phyloP scores from a whole-genome alignment of 2,113 vertebrate genomes.

The Pangasianodon hypophthalmus region DNA sequence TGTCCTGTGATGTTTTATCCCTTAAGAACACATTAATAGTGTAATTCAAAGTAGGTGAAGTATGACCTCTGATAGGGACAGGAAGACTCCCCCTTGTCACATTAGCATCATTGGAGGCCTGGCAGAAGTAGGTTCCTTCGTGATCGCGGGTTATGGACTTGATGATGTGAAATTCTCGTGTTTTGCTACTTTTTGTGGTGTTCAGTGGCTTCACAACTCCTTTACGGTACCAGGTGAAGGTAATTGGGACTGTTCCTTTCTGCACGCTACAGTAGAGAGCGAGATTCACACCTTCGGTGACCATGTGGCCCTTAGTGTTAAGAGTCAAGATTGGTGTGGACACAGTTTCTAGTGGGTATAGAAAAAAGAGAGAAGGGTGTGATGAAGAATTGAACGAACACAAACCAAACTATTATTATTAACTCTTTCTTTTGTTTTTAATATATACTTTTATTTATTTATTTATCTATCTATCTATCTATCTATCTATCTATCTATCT shows the following conservation, averaged over 20 bases:
- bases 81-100: slow-evolving; percentile 32
- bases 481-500: too few species aligned
- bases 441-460: background rate
- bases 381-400: background rate
- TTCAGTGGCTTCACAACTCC: background rate
- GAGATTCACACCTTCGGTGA: slow-evolving; percentile 64
- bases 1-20: background rate
- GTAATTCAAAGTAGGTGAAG: background rate
- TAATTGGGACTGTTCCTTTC: slow-evolving; percentile 66
- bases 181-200: background rate
- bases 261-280: slow-evolving; percentile 61
- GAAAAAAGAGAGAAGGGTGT: background rate
- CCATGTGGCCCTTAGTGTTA: background rate
- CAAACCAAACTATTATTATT: background rate
- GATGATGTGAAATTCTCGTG: slow-evolving; percentile 42
- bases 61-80: slow-evolving; percentile 61
- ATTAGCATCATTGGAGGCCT: slow-evolving; percentile 60
- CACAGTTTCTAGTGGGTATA: slow-evolving; percentile 64
- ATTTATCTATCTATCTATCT: too few species aligned
- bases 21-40: background rate
- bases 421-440: background rate
- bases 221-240: slow-evolving; percentile 64
- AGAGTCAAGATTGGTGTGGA: slow-evolving; percentile 57
- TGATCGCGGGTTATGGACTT: slow-evolving; percentile 44
- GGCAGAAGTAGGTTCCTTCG: slow-evolving; percentile 66